Evolutionary conservation across 2,888 invertebrate genomes (phyloP).

Genomic region (Lasioglossum morio): DNA sequence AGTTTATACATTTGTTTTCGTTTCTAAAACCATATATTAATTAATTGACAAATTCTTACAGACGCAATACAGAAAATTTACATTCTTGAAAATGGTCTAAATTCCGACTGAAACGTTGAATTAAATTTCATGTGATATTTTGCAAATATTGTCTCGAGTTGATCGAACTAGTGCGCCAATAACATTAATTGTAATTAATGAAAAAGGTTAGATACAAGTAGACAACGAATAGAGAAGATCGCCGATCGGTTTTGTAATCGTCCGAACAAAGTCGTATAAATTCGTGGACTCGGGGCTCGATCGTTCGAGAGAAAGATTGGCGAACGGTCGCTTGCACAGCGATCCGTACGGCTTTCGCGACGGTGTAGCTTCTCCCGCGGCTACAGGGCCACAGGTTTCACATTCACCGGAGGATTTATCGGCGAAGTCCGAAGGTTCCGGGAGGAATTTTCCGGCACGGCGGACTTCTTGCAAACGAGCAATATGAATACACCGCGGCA

Average conservation of each 20-base stretch:
- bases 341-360: background rate
- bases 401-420: slow-evolving; percentile 10
- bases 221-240: background rate
- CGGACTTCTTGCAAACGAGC: slow-evolving; percentile 12
- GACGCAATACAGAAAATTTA: too few species aligned
- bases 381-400: slow-evolving; percentile 8
- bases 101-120: too few species aligned
- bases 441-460: background rate
- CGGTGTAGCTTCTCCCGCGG: background rate
- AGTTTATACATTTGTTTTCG: too few species aligned
- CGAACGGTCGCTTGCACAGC: background rate
- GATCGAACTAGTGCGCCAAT: too few species aligned
- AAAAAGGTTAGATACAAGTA: background rate
- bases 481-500: slow-evolving; percentile 4
- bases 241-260: background rate
- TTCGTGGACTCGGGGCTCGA: background rate
- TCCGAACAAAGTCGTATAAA: background rate
- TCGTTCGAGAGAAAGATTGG: background rate
- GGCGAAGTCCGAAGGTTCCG: background rate
- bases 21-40: too few species aligned
- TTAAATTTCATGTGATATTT: too few species aligned
- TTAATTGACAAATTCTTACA: too few species aligned
- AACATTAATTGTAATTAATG: too few species aligned
- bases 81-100: too few species aligned
- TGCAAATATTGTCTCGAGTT: too few species aligned